Evolutionary conservation across 2,888 invertebrate species (phyloP).

Genomic region (Hemicrepidius hirtus): DNA sequence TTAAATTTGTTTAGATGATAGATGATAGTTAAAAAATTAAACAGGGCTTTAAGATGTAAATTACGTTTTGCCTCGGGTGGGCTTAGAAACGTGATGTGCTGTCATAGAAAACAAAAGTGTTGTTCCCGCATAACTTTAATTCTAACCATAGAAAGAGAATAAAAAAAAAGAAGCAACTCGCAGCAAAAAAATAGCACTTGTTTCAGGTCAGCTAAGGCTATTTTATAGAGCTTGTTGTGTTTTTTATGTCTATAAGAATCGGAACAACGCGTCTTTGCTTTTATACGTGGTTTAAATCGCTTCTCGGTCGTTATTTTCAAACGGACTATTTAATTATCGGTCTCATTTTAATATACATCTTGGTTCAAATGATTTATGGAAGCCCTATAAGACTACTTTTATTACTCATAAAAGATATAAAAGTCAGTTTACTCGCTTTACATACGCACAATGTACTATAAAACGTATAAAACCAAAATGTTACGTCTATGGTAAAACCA

Average conservation of each 20-base stretch:
- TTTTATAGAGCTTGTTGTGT: conserved; percentile 44
- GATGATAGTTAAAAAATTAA: conserved; percentile 41
- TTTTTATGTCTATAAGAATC: conserved; percentile 45
- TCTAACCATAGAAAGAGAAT: conserved; percentile 12
- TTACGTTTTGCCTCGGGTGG: conserved; percentile 40
- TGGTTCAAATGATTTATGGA: conserved; percentile 45
- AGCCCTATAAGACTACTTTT: conserved; percentile 39
- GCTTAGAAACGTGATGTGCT: conserved; percentile 45
- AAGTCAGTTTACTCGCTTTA: conserved; percentile 13
- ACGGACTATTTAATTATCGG: conserved; percentile 45
- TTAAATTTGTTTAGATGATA: conserved; percentile 36
- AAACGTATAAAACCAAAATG: background rate
- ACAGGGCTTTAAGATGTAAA: conserved; percentile 43
- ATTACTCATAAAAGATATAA: conserved; percentile 44
- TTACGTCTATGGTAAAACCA: background rate
- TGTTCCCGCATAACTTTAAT: conserved; percentile 17
- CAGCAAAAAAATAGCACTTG: conserved; percentile 34
- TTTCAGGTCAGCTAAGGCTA: conserved; percentile 41
- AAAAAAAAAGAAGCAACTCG: conserved; percentile 25
- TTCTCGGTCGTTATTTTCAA: conserved; percentile 44
- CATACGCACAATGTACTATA: background rate
- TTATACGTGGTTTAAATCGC: conserved; percentile 31
- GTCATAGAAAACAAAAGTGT: conserved; percentile 41
- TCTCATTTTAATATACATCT: conserved; percentile 42
- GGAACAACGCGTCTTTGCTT: conserved; percentile 32